Percentiles rank a stretch among this genome's conserved stretches.
Evolutionary conservation across 2,888 invertebrate species (phyloP).

Genomic region (Xylota sylvarum): DNA sequence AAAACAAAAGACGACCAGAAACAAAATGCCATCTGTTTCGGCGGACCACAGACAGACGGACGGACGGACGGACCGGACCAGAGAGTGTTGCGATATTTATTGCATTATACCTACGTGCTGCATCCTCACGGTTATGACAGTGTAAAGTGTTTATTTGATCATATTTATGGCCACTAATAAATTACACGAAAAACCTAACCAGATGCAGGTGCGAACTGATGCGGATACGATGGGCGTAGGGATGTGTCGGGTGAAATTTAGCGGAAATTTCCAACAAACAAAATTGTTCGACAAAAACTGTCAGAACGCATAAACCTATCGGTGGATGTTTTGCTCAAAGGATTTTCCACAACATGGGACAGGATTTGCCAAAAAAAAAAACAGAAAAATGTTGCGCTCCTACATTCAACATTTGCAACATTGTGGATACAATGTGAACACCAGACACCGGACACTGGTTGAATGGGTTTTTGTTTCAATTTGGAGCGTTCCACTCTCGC

Average conservation of each 20-base stretch:
- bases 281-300: slow-evolving; percentile 54
- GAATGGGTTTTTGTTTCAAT: slow-evolving; percentile 45
- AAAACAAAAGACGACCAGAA: slow-evolving; percentile 58
- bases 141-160: slow-evolving; percentile 71
- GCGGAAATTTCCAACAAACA: slow-evolving; percentile 53
- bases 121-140: slow-evolving; percentile 52
- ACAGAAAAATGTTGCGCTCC: slow-evolving; percentile 5
- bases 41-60: slow-evolving; percentile 56
- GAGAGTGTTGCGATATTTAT: too few relatives aligned
- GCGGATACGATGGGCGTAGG: slow-evolving; percentile 61
- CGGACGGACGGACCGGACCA: too few relatives aligned
- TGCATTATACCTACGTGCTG: slow-evolving; percentile 61
- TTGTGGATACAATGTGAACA: slow-evolving; percentile 59
- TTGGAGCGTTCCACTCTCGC: not conserved
- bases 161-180: slow-evolving; percentile 69
- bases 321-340: slow-evolving; percentile 23
- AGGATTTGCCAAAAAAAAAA: slow-evolving; percentile 38
- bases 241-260: slow-evolving; percentile 53
- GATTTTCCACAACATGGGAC: slow-evolving; percentile 57
- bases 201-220: slow-evolving; percentile 68
- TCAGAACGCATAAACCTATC: slow-evolving; percentile 53
- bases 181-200: slow-evolving; percentile 69
- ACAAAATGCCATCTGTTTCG: slow-evolving; percentile 70
- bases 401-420: slow-evolving; percentile 50
- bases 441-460: slow-evolving; percentile 59